Base-by-base conservation (phyloP, 2,888 invertebrate genomes). In the Platerodrilus igneus region DNA sequence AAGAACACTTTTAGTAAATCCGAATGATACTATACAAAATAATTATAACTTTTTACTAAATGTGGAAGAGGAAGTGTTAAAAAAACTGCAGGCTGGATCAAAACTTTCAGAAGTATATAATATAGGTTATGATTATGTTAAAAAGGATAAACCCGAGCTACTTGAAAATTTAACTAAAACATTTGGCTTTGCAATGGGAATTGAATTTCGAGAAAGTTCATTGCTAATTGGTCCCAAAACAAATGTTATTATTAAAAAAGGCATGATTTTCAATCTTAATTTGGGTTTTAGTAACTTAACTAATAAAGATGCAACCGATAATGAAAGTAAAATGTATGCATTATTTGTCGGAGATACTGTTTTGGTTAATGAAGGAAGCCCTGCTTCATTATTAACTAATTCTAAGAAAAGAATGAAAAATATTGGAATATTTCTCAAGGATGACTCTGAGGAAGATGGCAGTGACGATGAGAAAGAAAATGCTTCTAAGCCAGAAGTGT, bases 321-420 rank as follows among this genome's bases (percentile, higher is more conserved):
- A 88, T 57, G 89, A 90, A 68, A 85, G 86, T 20, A 94, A 94
- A 74, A 78, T 73, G 0, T 95, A 94, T 63, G 94, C 97, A 0
- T 72, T 99, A 2, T 96, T 94, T 61, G 78, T 99, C 55, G 97
- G 96, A 2, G 99, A 99, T 65, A 99, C 97, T 9, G 93, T 95
- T n/a, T 67, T 93, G 53, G 90, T 96, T 0, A 91, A 89, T 58
- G 94, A 95, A 58, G 77, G 72, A 10, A 77, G 83, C 34, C 83
- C 93, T 0, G 92, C 93, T 0, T 79, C 84, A 6, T 72, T 93
- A 7, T 76, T 97, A 49, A 96, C 97, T 3, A 83, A 83, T 39
- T 88, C 89, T 1, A 96, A 95, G 66, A 96, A 96, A 72, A 91
- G 90, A 61, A 79, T 95, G 4, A 96, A 95, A 65, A 93, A 94